Evolutionary conservation across 2,888 invertebrate species (phyloP), one percentile per base, ranked within the genome.

Genomic region (Kryphioiulus occultus): DNA sequence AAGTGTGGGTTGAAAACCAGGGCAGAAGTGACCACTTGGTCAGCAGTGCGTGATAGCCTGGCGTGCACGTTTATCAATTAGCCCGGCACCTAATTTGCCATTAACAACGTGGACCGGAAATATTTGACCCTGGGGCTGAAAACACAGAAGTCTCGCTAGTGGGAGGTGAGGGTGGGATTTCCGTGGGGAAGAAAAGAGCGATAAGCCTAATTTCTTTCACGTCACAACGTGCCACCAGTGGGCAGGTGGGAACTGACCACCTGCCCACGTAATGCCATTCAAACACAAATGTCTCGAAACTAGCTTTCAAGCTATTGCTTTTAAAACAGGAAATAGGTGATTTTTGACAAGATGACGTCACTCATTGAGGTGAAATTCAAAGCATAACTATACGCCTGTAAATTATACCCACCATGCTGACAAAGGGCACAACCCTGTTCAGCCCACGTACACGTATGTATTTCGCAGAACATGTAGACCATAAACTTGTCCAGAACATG

Each of bases 1-100:
- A 39, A 39, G 39, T 9, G 39, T 47, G 47, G 47, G 47, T 1
- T 12, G 17, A 47, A 47, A 47, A 47, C 17, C 47, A 47, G 15
- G 22, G 22, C 59, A 59, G 17, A 59, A 22, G n/a, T 22, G 59
- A 59, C 59, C 59, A n/a, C 68, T 26, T 26, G 68, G 26, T 26
- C 68, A 68, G 1, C 22, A 26, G 7, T 12, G 68, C 68, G 26
- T 22, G n/a, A 26, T 22, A 12, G 4, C 53, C 4, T 19, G 53
- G 53, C 53, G n/a, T 9, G 68, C 53, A 26, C 22, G 68, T 68
- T 68, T 68, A n/a, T 68, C 68, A 68, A 68, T 68, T 68, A 68
- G 68, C n/a, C 26, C 22, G 26, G 26, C 26, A 68, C 68, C 26
- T 68, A 26, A 68, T 68, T 68, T 26, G 68, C 68, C 26, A 68